Evolutionary conservation across 1,140 invertebrate genomes (phyloP).

Genomic region (Hermetia illucens): DNA sequence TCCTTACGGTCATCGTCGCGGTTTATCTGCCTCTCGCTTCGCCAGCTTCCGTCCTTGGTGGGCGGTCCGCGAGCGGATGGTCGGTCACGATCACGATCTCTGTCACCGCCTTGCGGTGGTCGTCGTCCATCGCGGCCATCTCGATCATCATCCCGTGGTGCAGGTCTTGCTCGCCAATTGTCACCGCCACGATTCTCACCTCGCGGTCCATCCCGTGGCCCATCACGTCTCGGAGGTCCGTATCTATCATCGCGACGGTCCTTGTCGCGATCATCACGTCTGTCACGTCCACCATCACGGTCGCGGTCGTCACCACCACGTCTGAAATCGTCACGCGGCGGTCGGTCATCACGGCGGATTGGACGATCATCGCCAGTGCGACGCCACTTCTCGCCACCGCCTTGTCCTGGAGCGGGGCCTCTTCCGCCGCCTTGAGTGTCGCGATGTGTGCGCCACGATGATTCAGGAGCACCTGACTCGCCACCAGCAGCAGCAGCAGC

Average conservation of each 20-base stretch:
- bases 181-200: constrained; percentile 6
- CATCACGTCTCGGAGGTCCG: constrained; percentile 18
- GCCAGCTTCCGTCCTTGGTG: constrained; percentile 17
- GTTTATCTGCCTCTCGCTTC: constrained; percentile 10
- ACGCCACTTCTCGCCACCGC: constrained; percentile 9
- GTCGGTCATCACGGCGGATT: constrained; percentile 9
- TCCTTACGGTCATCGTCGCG: constrained; percentile 21
- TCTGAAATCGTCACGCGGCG: no score
- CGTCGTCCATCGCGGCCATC: neutral
- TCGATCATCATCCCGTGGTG: neutral
- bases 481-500: constrained; percentile 8
- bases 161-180: neutral
- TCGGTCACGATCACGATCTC: constrained; percentile 8
- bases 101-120: constrained; percentile 14
- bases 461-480: no score
- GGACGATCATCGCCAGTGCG: constrained; percentile 14
- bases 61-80: constrained; percentile 6
- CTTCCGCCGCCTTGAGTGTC: neutral
- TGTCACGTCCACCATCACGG: constrained; percentile 5
- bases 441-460: neutral
- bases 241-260: constrained; percentile 9
- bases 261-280: constrained; percentile 12
- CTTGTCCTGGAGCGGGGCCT: neutral
- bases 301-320: no score
- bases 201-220: constrained; percentile 14